phyloP scores from a whole-genome alignment of 2,113 vertebrate genomes.

The Theropithecus gelada region DNA sequence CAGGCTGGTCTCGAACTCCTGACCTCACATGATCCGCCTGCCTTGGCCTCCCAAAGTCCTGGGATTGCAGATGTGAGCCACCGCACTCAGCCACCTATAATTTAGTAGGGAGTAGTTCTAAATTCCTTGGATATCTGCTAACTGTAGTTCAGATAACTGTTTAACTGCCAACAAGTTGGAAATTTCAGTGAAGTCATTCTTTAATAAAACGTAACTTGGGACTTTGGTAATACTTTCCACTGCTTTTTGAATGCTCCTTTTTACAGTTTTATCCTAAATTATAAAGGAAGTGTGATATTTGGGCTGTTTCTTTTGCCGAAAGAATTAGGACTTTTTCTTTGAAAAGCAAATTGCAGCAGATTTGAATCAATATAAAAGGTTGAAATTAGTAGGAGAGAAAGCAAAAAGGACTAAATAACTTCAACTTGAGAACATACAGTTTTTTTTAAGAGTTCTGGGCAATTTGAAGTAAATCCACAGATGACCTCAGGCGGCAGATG shows the following conservation, averaged over 20 bases:
- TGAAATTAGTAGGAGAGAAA: neutral
- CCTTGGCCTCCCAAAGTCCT: too few relatives aligned
- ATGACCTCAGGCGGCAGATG: neutral
- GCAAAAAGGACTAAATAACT: neutral
- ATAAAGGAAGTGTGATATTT: neutral
- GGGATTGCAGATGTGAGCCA: too few relatives aligned
- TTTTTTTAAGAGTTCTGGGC: neutral
- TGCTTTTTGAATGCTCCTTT: neutral
- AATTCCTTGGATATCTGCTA: neutral
- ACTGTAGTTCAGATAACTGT: neutral
- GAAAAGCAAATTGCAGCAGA: slow-evolving; percentile 36
- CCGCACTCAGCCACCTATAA: neutral
- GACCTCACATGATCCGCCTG: too few relatives aligned
- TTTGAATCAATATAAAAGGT: neutral
- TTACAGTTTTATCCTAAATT: neutral
- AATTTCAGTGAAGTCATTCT: neutral
- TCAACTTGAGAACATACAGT: neutral
- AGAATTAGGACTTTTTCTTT: slow-evolving; percentile 14
- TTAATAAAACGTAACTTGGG: neutral
- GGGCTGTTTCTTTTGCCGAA: neutral
- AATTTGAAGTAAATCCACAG: neutral
- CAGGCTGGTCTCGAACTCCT: too few relatives aligned
- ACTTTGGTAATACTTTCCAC: neutral
- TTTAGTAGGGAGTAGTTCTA: neutral
- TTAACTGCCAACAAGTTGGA: neutral